Base-by-base conservation (phyloP, 1,140 invertebrate species). In the Laupala kohalensis region DNA sequence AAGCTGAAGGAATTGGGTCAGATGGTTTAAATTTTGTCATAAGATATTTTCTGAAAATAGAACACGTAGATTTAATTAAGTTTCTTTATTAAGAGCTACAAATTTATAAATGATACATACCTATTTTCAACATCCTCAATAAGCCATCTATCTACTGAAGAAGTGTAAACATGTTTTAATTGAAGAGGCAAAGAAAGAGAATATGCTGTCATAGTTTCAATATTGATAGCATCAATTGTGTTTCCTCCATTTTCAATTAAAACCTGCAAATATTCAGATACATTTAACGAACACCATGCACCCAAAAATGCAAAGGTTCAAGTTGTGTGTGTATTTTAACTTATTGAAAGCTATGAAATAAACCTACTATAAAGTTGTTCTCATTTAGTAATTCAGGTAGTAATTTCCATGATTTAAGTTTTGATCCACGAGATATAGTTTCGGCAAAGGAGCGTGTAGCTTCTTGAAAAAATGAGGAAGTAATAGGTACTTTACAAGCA, bases 181-280 rank as follows among this genome's bases (percentile, higher is more conserved):
- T 78, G 72, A 67, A 80, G 78, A n/a, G 82, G 81, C 13, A 84
- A 53, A 19, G 67, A 74, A 69, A 83, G 75, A 5, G 78, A 78
- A 67, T 78, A 77, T 5, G 74, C 76, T n/a, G 24, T 74, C 78
- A 80, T 75, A 13, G 70, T 77, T 53, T 77, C 69, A n/a, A 84
- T 74, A 76, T 84, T 76, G 5, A 83, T 62, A 27, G 81, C 73
- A 75, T 81, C 78, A 67, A 84, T 77, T 69, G 77, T 80, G 6
- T 77, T 77, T 12, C 77, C 76, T 37, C 74, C 75, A 26, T 73
- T 64, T 73, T 77, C 75, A 75, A 75, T 78, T 3, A 79, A 67
- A 25, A 77, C 72, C 66, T 78, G 63, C 25, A 69, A 74, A 15
- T 19, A 65, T 26, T 9, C 19, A 13, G n/a, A 2, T 12, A 9